Evolutionary conservation across 2,888 invertebrate species (phyloP).

Genomic region (Macrosiphum euphorbiae): DNA sequence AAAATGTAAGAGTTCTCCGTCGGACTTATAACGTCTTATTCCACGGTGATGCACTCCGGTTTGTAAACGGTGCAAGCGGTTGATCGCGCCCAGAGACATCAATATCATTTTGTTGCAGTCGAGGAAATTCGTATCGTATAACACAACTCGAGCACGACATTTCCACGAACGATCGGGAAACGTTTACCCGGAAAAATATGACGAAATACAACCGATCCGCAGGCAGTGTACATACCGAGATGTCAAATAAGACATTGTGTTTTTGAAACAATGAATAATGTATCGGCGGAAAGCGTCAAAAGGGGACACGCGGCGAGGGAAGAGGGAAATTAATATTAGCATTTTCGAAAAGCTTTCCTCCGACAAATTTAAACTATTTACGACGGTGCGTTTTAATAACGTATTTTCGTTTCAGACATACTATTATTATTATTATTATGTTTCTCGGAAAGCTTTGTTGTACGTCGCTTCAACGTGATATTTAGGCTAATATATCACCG

Average conservation of each 20-base stretch:
- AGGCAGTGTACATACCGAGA: background rate
- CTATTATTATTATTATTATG: background rate
- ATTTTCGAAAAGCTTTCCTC: background rate
- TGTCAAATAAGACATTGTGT: background rate
- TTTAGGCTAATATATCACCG: constrained; percentile 42
- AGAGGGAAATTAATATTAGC: background rate
- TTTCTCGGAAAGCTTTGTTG: background rate
- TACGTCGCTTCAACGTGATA: background rate
- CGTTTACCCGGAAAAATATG: background rate
- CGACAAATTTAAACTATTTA: constrained; percentile 13
- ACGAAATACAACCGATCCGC: background rate
- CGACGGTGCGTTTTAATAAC: background rate
- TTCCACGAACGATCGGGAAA: background rate
- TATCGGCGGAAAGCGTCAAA: background rate
- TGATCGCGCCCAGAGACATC: background rate
- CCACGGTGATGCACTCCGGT: background rate
- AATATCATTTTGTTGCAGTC: background rate
- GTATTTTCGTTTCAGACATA: constrained; percentile 1
- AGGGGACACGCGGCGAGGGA: background rate
- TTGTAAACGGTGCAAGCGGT: background rate
- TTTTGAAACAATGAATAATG: background rate
- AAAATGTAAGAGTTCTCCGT: background rate
- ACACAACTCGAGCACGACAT: background rate
- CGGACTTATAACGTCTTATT: background rate
- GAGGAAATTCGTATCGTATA: background rate